Conservation (phyloP, 37 sponge, comb jelly and placozoan species). For the Halichondria panicea region DNA sequence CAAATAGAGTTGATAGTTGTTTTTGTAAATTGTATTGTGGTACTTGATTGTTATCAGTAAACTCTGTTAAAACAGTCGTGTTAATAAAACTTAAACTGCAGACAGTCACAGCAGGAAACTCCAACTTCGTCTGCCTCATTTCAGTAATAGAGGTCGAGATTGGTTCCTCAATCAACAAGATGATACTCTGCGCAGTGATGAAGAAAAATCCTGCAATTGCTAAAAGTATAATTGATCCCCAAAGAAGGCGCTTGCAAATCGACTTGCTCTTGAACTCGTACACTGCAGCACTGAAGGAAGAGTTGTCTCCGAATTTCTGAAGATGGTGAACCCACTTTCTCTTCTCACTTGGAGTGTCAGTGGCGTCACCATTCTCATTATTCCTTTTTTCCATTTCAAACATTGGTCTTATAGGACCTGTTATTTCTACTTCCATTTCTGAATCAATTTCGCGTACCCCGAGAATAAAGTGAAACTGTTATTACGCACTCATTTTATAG, state of each 20-base stretch:
- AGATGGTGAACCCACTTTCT: too few relatives aligned
- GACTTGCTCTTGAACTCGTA: slow-evolving; percentile 10
- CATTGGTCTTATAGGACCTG: too few relatives aligned
- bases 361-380: too few relatives aligned
- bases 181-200: background rate
- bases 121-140: background rate
- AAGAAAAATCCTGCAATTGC: slow-evolving; percentile 2
- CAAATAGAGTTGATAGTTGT: background rate
- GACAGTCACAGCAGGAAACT: slow-evolving; percentile 33
- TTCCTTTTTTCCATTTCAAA: too few relatives aligned
- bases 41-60: background rate
- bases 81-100: slow-evolving; percentile 27
- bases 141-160: slow-evolving; percentile 19
- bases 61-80: background rate
- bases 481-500: too few relatives aligned
- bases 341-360: too few relatives aligned
- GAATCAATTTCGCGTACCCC: too few relatives aligned
- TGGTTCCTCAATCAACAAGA: background rate
- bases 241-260: background rate
- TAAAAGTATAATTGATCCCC: background rate
- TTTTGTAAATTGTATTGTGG: background rate
- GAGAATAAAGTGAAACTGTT: too few relatives aligned
- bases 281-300: slow-evolving; percentile 14
- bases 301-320: slow-evolving; percentile 12
- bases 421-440: too few relatives aligned